Evolutionary conservation across 2,113 vertebrate genomes (phyloP).

Genomic region (Myxocyprinus asiaticus): DNA sequence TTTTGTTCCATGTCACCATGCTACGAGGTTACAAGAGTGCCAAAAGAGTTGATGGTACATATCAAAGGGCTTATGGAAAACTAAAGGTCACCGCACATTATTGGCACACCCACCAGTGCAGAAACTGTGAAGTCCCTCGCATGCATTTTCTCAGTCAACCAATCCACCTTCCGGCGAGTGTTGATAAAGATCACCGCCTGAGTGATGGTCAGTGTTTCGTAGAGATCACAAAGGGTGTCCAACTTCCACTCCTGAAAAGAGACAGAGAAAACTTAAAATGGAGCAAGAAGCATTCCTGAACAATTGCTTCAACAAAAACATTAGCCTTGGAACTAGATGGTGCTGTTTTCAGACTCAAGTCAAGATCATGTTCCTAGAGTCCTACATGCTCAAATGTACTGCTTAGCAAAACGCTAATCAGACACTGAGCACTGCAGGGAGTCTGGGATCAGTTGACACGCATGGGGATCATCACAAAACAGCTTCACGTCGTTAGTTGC

Average conservation of each 20-base stretch:
- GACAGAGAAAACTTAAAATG: background rate
- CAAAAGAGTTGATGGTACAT: no score
- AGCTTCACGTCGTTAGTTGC: background rate
- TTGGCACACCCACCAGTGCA: slow-evolving; percentile 79
- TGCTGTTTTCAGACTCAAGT: slow-evolving; percentile 26
- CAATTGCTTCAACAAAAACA: background rate
- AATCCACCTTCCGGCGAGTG: slow-evolving; percentile 90
- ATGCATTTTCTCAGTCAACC: slow-evolving; percentile 93
- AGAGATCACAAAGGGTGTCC: slow-evolving; percentile 88
- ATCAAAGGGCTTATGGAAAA: no score
- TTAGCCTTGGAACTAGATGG: slow-evolving; percentile 16
- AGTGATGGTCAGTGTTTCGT: slow-evolving; percentile 90
- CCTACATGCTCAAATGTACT: slow-evolving; percentile 6
- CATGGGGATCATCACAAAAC: slow-evolving; percentile 58
- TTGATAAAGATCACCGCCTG: slow-evolving; percentile 94
- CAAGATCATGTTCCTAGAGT: slow-evolving; percentile 40
- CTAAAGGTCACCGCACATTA: no score
- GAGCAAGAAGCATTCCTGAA: background rate
- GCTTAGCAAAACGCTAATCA: slow-evolving; percentile 28
- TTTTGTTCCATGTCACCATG: slow-evolving; percentile 94
- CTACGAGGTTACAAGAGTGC: slow-evolving; percentile 51
- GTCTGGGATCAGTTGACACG: slow-evolving; percentile 61
- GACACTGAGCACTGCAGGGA: slow-evolving; percentile 21
- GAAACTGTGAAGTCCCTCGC: slow-evolving; percentile 89
- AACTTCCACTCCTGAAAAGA: slow-evolving; percentile 86